Conservation (phyloP, 2,113 vertebrate species). For the Apistogramma diplotaenia region DNA sequence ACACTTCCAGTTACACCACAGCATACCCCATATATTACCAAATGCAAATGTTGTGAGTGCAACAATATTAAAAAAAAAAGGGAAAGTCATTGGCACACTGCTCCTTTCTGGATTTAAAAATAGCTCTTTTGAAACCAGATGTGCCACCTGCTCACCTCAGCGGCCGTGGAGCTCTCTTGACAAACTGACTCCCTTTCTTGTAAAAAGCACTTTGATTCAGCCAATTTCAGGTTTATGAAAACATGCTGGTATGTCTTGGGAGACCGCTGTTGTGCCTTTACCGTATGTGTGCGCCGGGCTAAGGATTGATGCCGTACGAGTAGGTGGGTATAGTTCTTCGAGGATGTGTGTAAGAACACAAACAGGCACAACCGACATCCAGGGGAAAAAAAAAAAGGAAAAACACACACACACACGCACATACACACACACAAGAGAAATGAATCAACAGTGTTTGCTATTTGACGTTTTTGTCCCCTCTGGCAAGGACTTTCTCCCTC, state of each 20-base stretch:
- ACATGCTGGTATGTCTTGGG: constrained; percentile 26
- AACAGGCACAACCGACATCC: constrained; percentile 12
- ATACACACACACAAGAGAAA: constrained; percentile 17
- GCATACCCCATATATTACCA: background rate
- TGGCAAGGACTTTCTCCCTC: constrained; percentile 59
- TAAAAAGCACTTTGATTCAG: constrained; percentile 59
- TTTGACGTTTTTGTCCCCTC: constrained; percentile 53
- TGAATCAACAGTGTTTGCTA: constrained; percentile 43
- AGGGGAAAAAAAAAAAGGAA: background rate
- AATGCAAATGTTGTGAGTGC: constrained; percentile 4
- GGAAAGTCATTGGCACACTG: constrained; percentile 19
- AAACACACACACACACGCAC: no score
- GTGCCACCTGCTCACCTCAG: constrained; percentile 58
- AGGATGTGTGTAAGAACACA: constrained; percentile 23
- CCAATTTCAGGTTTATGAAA: constrained; percentile 51
- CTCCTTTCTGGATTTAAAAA: constrained; percentile 57
- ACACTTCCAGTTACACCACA: background rate
- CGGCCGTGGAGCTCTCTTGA: constrained; percentile 47
- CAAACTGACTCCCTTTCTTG: constrained; percentile 42
- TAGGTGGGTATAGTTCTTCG: background rate
- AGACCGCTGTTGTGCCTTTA: constrained; percentile 31
- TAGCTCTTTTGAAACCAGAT: constrained; percentile 55
- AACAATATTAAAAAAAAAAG: constrained; percentile 5
- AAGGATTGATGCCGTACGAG: background rate
- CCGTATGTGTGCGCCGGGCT: constrained; percentile 2